These are phyloP conservation scores for Nymphalis io DNA, from an alignment of 1,140 invertebrate species.

Conservation along the genomic window DNA sequence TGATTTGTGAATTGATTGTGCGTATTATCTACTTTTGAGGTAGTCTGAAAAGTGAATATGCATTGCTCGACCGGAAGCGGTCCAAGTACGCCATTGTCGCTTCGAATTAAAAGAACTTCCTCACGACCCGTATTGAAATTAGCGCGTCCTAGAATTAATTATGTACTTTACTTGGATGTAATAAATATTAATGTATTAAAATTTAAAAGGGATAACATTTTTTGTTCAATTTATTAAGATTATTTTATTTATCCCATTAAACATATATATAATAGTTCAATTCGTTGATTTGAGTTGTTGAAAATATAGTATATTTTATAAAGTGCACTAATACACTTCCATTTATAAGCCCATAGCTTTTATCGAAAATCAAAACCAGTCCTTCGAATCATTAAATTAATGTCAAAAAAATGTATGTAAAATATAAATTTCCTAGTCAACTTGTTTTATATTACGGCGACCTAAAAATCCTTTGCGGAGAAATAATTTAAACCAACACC, in stretches of 20 bases:
- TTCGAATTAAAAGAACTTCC: slow-evolving; percentile 12
- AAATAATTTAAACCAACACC: background rate
- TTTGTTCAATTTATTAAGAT: no score
- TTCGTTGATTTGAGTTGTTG: no score
- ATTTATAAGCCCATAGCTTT: no score
- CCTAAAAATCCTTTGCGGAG: background rate
- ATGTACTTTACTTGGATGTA: slow-evolving; percentile 23
- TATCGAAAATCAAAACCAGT: no score
- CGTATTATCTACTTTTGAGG: background rate
- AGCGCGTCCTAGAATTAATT: slow-evolving; percentile 31
- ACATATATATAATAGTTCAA: no score
- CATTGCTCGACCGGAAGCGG: slow-evolving; percentile 18
- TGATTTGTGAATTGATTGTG: no score
- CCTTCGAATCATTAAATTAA: no score
- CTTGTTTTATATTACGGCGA: background rate
- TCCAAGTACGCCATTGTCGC: slow-evolving; percentile 19
- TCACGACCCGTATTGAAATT: slow-evolving; percentile 29
- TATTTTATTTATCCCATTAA: no score
- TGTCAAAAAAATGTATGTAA: no score
- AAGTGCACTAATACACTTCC: no score
- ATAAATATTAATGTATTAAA: slow-evolving; percentile 10
- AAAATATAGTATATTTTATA: no score
- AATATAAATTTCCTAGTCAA: no score
- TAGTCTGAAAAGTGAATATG: background rate
- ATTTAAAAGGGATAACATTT: background rate